phyloP scores from a whole-genome alignment of 2,113 vertebrate genomes.

The Podilymbus podiceps region DNA sequence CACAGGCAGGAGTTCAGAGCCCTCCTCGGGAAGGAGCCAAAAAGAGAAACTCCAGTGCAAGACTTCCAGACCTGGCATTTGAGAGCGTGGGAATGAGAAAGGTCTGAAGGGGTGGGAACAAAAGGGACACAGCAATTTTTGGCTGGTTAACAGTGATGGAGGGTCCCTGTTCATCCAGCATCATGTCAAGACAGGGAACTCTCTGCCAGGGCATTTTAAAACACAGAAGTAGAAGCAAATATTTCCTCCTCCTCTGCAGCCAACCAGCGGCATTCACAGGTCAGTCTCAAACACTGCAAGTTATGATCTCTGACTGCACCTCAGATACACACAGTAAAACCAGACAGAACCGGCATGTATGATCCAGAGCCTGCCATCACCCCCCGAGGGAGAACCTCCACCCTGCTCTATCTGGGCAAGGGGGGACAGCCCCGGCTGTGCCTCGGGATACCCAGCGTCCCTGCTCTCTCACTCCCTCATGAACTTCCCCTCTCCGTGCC shows the following conservation, averaged over 20 bases:
- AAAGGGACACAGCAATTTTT: constrained; percentile 43
- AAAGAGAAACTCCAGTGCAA: constrained; percentile 23
- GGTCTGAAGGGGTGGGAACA: constrained; percentile 21
- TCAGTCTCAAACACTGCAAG: background rate
- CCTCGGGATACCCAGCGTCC: background rate
- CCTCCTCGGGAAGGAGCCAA: background rate
- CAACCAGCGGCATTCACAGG: constrained; percentile 35
- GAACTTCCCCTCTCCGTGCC: background rate
- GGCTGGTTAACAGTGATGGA: background rate
- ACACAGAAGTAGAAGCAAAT: constrained; percentile 16
- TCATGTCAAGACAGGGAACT: background rate
- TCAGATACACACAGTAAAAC: background rate
- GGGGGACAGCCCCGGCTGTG: background rate
- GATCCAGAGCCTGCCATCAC: background rate
- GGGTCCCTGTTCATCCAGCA: constrained; percentile 16
- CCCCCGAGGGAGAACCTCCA: background rate
- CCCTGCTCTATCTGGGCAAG: background rate
- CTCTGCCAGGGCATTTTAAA: constrained; percentile 36
- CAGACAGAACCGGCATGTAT: background rate
- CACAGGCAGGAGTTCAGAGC: constrained; percentile 5
- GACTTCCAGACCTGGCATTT: constrained; percentile 35
- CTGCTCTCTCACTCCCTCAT: background rate
- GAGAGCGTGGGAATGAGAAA: constrained; percentile 51
- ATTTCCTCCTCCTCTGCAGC: background rate
- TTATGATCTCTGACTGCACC: background rate